Evolutionary conservation across 2,113 vertebrate genomes (phyloP).

Genomic region (Burhinus bistriatus): DNA sequence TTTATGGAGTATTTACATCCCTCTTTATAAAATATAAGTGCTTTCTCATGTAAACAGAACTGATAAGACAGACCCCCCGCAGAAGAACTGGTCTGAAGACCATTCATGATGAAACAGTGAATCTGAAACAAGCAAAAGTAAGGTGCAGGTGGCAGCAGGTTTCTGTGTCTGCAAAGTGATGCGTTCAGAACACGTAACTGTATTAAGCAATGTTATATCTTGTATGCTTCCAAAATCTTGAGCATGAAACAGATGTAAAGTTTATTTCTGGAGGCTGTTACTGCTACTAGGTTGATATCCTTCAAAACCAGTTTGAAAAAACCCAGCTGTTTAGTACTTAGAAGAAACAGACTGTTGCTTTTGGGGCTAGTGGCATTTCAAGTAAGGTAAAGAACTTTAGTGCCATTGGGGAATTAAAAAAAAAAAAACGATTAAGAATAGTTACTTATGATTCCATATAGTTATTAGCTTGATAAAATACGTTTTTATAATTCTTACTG

Average conservation of each 20-base stretch:
- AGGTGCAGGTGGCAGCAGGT: neutral
- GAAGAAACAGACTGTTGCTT: neutral
- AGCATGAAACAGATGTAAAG: neutral
- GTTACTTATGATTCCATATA: neutral
- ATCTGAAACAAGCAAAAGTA: neutral
- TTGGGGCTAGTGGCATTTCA: neutral
- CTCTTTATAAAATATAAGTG: neutral
- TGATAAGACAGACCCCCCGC: neutral
- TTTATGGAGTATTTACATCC: neutral
- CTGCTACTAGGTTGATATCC: neutral
- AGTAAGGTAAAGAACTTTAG: neutral
- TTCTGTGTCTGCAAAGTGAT: neutral
- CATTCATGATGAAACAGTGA: fast-evolving
- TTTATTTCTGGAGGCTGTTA: neutral
- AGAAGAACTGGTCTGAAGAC: neutral
- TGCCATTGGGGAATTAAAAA: neutral
- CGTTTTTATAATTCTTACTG: neutral
- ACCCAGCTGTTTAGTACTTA: neutral
- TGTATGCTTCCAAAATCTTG: neutral
- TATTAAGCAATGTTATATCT: neutral
- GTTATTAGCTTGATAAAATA: neutral
- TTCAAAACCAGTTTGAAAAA: neutral
- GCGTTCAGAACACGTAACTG: neutral
- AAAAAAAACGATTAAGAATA: fast-evolving
- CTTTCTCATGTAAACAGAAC: neutral